Evolutionary conservation across 2,113 vertebrate genomes (phyloP).

Genomic region (Pelusios castaneus): DNA sequence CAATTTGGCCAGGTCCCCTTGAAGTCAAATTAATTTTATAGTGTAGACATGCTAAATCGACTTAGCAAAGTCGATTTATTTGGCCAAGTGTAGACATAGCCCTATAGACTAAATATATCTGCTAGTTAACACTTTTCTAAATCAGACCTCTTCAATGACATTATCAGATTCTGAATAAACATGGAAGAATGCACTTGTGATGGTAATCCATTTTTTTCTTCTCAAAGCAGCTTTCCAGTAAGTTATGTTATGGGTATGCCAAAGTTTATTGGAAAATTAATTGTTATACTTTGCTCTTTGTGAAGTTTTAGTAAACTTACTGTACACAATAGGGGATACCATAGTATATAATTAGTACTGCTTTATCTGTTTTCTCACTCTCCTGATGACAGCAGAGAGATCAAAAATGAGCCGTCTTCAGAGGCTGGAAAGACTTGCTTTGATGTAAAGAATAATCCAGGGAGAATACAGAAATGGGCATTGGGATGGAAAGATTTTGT

Average conservation of each 20-base stretch:
- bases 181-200: not conserved
- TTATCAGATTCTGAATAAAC: not conserved
- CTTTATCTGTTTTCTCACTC: conserved; percentile 27
- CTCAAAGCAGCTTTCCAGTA: not conserved
- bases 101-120: not conserved
- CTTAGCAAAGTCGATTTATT: too few species aligned
- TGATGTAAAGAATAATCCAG: conserved; percentile 64
- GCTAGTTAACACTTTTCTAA: not conserved
- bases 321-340: not conserved
- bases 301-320: not conserved
- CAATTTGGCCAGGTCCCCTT: too few species aligned
- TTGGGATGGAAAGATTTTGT: conserved; percentile 29
- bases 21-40: too few species aligned
- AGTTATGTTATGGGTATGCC: not conserved
- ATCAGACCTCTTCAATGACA: not conserved
- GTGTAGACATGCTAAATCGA: too few species aligned
- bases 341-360: conserved; percentile 2
- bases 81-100: too few species aligned
- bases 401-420: conserved; percentile 45
- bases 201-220: not conserved
- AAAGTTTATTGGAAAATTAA: not conserved
- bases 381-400: conserved; percentile 5
- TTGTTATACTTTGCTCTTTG: not conserved
- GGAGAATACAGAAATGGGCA: conserved; percentile 36
- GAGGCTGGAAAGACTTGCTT: conserved; percentile 52